A percentile compares a stretch with the other conserved stretches of the same genome.
These are phyloP conservation scores for Megaceryle torquata DNA, from an alignment of 2,113 vertebrate species.

Conservation along the genomic window DNA sequence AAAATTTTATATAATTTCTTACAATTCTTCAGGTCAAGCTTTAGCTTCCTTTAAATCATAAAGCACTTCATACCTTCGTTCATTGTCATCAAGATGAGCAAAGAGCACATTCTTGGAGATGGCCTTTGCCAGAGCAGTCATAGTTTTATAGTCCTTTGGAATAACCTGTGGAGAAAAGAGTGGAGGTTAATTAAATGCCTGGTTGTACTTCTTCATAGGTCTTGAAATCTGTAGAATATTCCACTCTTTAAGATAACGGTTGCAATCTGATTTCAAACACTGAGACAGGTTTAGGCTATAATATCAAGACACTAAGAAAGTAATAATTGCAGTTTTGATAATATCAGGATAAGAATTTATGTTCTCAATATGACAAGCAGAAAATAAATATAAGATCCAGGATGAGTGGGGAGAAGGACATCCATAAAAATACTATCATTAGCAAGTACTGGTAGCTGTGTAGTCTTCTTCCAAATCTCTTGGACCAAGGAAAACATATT, in stretches of 20 bases:
- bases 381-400: background rate
- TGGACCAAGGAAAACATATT: background rate
- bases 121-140: slow-evolving; percentile 96
- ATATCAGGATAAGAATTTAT: background rate
- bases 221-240: background rate
- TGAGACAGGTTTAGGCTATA: background rate
- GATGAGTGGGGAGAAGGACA: background rate
- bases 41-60: background rate
- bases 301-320: background rate
- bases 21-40: background rate
- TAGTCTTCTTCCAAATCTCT: background rate
- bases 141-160: slow-evolving; percentile 98
- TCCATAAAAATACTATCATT: background rate
- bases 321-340: background rate
- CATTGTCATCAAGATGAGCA: slow-evolving; percentile 95
- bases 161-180: slow-evolving; percentile 83
- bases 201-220: background rate
- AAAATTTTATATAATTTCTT: background rate
- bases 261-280: background rate
- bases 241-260: background rate
- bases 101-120: slow-evolving; percentile 98
- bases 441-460: background rate
- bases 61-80: slow-evolving; percentile 85
- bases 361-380: background rate
- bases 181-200: background rate